A percentile compares a stretch with the other conserved stretches of the same genome.
Evolutionary conservation across 2,113 vertebrate genomes (phyloP).

Genomic region (Strix aluco): DNA sequence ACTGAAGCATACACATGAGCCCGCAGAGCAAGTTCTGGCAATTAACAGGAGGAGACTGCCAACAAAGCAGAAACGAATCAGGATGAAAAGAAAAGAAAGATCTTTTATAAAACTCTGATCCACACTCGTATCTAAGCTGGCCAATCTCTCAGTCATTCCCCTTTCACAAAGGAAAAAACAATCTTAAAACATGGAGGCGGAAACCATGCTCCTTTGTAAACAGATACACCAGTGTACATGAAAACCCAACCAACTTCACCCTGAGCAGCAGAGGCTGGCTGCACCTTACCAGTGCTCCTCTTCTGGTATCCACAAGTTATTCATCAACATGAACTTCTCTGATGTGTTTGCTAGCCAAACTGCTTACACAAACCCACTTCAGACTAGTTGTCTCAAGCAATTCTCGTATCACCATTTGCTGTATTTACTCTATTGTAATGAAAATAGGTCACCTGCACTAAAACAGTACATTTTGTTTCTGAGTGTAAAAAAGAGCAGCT

Average conservation of each 20-base stretch:
- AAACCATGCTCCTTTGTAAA: background rate
- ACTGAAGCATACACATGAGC: background rate
- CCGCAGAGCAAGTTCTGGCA: background rate
- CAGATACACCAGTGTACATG: background rate
- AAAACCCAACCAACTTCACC: background rate
- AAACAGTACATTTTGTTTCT: background rate
- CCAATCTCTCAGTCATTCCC: background rate
- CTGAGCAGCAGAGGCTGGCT: background rate
- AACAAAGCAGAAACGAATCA: background rate
- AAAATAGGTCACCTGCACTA: constrained; percentile 11
- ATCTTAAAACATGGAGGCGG: background rate
- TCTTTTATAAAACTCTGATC: background rate
- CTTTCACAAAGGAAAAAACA: background rate
- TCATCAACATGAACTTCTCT: background rate
- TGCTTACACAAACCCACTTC: background rate
- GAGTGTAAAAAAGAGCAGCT: background rate
- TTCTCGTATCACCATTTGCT: background rate
- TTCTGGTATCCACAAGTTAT: background rate
- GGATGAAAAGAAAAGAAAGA: background rate
- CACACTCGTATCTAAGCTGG: background rate
- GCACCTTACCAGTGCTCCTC: background rate
- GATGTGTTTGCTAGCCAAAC: background rate
- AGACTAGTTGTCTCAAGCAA: background rate
- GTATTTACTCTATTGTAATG: constrained; percentile 1
- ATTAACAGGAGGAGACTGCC: background rate